phyloP scores from a whole-genome alignment of 2,888 invertebrate species.

The Andrena bicolor region DNA sequence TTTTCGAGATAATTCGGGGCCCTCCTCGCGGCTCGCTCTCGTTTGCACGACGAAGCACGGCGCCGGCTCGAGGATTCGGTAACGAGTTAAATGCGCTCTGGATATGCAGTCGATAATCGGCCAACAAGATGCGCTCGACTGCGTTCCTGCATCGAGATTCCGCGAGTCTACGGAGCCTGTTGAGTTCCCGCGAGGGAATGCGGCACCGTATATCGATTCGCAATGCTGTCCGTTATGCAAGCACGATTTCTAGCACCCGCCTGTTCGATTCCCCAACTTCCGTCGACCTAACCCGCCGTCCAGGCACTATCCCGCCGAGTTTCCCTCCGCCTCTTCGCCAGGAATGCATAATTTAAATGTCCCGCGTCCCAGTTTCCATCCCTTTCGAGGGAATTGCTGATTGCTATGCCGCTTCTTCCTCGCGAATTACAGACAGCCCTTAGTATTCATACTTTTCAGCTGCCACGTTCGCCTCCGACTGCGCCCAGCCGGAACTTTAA shows the following conservation, averaged over 20 bases:
- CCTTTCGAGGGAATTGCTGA: conserved; percentile 72
- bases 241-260: conserved; percentile 62
- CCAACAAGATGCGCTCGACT: conserved; percentile 52
- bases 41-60: conserved; percentile 34
- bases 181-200: conserved; percentile 42
- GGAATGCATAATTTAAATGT: conserved; percentile 80
- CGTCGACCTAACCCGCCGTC: conserved; percentile 12
- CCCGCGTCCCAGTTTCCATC: conserved; percentile 77
- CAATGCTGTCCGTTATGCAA: conserved; percentile 58
- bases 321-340: conserved; percentile 54
- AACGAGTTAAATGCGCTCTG: conserved; percentile 56
- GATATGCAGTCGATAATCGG: conserved; percentile 62
- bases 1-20: conserved; percentile 34
- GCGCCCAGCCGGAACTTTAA: conserved; percentile 57
- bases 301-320: conserved; percentile 40
- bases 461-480: conserved; percentile 56
- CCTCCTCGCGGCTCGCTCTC: conserved; percentile 15
- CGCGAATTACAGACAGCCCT: conserved; percentile 68
- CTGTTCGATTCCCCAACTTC: conserved; percentile 55
- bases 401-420: conserved; percentile 73
- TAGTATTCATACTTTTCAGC: conserved; percentile 73
- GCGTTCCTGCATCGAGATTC: conserved; percentile 41
- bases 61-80: conserved; percentile 45
- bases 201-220: conserved; percentile 58
- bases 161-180: conserved; percentile 30